phyloP scores from a whole-genome alignment of 2,113 vertebrate species.

The Polyodon spathula region DNA sequence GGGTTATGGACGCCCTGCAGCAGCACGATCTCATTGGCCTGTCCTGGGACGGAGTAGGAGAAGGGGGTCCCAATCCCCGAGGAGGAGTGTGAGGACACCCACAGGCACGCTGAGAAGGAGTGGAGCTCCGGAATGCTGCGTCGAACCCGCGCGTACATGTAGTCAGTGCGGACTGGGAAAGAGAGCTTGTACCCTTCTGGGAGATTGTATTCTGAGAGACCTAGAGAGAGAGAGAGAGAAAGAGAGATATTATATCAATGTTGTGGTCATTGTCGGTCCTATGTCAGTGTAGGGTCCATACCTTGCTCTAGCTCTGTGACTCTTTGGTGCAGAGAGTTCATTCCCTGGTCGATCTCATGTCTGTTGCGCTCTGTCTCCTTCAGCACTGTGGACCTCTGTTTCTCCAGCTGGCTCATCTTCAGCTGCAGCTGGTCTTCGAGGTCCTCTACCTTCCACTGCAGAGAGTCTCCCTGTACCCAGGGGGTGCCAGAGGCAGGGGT shows the following conservation, averaged over 20 bases:
- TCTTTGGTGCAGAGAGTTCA: constrained; percentile 71
- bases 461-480: constrained; percentile 37
- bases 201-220: constrained; percentile 55
- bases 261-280: not conserved
- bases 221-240: constrained; percentile 24
- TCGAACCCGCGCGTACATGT: constrained; percentile 85
- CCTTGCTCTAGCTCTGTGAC: constrained; percentile 79
- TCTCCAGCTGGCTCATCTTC: constrained; percentile 83
- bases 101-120: constrained; percentile 82
- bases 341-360: constrained; percentile 76
- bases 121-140: constrained; percentile 86
- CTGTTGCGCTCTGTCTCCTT: constrained; percentile 67
- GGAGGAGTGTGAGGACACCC: constrained; percentile 71
- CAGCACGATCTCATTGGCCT: constrained; percentile 87
- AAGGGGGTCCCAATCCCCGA: constrained; percentile 86
- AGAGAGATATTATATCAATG: too few species aligned
- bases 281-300: too few species aligned
- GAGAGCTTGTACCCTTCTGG: constrained; percentile 80
- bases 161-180: constrained; percentile 86
- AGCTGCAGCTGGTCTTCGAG: constrained; percentile 84
- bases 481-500: constrained; percentile 34
- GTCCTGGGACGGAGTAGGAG: constrained; percentile 83
- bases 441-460: constrained; percentile 77
- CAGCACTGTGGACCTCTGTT: constrained; percentile 68
- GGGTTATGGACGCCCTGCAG: constrained; percentile 82